phyloP scores from a whole-genome alignment of 2,113 vertebrate genomes.

The Apodemus speciosus region DNA sequence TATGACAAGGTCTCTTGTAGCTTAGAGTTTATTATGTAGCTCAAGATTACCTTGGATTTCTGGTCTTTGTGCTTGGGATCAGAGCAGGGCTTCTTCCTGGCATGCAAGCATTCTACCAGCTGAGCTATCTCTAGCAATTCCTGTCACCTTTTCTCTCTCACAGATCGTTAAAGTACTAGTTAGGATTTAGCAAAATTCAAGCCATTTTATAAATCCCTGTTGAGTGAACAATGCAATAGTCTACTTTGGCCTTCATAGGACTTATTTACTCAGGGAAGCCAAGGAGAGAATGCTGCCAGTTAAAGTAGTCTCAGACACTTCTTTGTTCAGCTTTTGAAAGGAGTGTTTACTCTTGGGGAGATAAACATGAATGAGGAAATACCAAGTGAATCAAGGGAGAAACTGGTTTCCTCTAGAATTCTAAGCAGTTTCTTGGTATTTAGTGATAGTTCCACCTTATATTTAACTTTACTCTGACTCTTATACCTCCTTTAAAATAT shows the following conservation, averaged over 20 bases:
- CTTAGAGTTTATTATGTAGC: background rate
- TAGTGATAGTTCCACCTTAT: conserved; percentile 41
- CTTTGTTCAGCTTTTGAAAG: conserved; percentile 77
- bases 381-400: conserved; percentile 54
- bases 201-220: conserved; percentile 50
- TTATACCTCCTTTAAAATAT: conserved; percentile 41
- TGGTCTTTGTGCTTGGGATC: background rate
- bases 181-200: background rate
- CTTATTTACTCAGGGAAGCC: conserved; percentile 57
- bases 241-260: conserved; percentile 36
- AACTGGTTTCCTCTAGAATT: conserved; percentile 38
- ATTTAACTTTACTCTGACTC: conserved; percentile 46
- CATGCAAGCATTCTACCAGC: background rate
- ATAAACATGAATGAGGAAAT: conserved; percentile 75
- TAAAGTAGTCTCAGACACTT: conserved; percentile 58
- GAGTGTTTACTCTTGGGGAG: conserved; percentile 62
- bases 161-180: conserved; percentile 35
- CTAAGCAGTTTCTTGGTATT: conserved; percentile 48
- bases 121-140: background rate
- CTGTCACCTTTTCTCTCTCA: conserved; percentile 42
- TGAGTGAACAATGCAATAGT: conserved; percentile 45
- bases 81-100: background rate
- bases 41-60: background rate
- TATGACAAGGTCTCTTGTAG: background rate
- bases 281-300: conserved; percentile 35